Base-by-base conservation (phyloP, 2,797 vertebrate species). In the Pseudochirops cupreus region DNA sequence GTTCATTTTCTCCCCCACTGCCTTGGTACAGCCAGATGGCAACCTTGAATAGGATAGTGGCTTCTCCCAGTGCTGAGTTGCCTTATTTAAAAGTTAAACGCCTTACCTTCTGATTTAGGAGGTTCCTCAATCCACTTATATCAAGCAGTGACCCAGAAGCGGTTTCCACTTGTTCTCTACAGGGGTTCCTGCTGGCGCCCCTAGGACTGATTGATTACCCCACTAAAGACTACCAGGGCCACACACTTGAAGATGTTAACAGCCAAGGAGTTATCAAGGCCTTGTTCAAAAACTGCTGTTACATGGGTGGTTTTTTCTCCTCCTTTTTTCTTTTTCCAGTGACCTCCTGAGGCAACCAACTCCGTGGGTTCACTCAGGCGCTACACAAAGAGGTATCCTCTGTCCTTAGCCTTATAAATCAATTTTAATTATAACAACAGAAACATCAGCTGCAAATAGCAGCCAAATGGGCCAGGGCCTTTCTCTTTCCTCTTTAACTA, bases 351-450 rank as follows among this genome's bases (percentile, higher is more conserved):
- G 5, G 96, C 56, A 56, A 56, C 31, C 55, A 28, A 90, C 92
- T 96, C 96, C 0, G 7, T 57, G 13, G 96, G 97, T 91, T 91
- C n/a, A 92, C 93, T n/a, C 46, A 53, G 1, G 46, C 0, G n/a
- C 95, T 97, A 87, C 93, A 96, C 93, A 92, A 96, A 96, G 96
- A 98, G 97, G 95, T 97, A 95, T 96, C 96, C 96, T 54, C 53
- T 59, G 91, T 95, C 97, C 95, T 96, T 82, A 53, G 92, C 90
- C 55, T 97, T 97, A 97, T 97, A 98, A 98, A 98, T 98, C 98
- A 98, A 96, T 98, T 98, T 98, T 98, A 98, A 98, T 98, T 97
- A 98, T 52, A 5, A 96, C 0, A 94, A 96, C 90, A 74, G 96
- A 57, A 93, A 95, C 96, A 97, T 96, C 94, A 94, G 96, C 95